Base-by-base conservation (phyloP, 2,888 invertebrate genomes). In the Ormyrus thymus region DNA sequence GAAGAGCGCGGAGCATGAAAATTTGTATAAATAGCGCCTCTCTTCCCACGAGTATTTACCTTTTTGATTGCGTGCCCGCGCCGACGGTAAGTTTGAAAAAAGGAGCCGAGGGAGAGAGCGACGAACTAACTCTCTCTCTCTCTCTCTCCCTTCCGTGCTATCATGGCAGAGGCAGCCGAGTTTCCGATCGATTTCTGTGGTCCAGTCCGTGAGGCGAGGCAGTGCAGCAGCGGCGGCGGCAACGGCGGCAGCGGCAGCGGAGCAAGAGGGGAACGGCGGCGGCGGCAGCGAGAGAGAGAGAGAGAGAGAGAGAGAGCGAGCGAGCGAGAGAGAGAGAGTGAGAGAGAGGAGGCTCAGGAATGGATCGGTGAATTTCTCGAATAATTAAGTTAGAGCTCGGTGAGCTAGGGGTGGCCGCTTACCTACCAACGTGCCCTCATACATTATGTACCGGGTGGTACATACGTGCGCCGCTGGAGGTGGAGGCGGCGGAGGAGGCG, bases 311-410 rank as follows among this genome's bases (percentile, higher is more conserved):
- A 61, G 72, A 61, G 77, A 58, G 78, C 50, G 51, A 51, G 74
- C 72, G 78, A 77, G 78, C 43, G 43, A 13, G 15, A n/a, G 48
- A 11, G 46, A 48, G 77, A 62, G 61, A 58, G 8, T 45, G 69
- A 7, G 81, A 50, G 62, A 43, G 66, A 56, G 78, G 78, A 70
- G 81, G 76, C 79, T 71, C 83, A 86, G 87, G 87, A 87, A 88
- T 87, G 89, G 88, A 88, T 88, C 87, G 89, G 83, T 87, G 89
- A 89, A 89, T 89, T 90, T 89, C 89, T 89, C 88, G 89, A 90
- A 90, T 89, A 90, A 89, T 89, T 89, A 90, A 89, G 90, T 90
- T 89, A 90, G 89, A 87, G 80, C 78, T 80, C 73, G 73, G 86
- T 84, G 86, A 86, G 86, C 83, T 85, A 84, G 86, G 85, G 86